Evolutionary conservation across 1,140 invertebrate genomes (phyloP).

Genomic region (Aphaenogaster ashmeadi): DNA sequence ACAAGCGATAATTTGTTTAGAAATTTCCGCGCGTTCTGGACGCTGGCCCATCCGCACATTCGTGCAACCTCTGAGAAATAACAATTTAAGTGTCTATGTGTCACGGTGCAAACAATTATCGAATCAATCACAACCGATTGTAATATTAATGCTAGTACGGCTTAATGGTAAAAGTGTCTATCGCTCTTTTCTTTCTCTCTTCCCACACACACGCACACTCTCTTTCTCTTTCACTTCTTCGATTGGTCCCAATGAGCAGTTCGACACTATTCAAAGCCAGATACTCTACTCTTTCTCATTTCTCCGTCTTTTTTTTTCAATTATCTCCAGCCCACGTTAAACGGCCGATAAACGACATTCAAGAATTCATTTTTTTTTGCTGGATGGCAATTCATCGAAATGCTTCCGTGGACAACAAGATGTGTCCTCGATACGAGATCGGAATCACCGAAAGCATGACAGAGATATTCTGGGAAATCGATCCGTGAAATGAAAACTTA

Average conservation of each 20-base stretch:
- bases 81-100: conserved; percentile 84
- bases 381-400: conserved; percentile 78
- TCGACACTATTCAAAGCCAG: conserved; percentile 79
- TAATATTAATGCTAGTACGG: conserved; percentile 82
- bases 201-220: conserved; percentile 61
- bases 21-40: background rate
- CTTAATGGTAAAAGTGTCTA: conserved; percentile 79
- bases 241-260: conserved; percentile 83
- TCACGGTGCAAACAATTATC: conserved; percentile 87
- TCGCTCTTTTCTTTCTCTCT: conserved; percentile 51
- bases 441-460: conserved; percentile 55
- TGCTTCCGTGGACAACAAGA: conserved; percentile 83
- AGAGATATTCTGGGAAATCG: background rate
- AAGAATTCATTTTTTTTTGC: conserved; percentile 27
- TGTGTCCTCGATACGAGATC: conserved; percentile 72
- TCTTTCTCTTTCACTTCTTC: conserved; percentile 70
- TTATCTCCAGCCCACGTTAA: background rate
- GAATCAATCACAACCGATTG: conserved; percentile 86
- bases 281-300: conserved; percentile 46
- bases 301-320: conserved; percentile 34
- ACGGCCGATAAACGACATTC: conserved; percentile 29
- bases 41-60: conserved; percentile 9
- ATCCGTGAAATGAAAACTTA: background rate
- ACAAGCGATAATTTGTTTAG: background rate
- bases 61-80: conserved; percentile 67